Percentiles rank a stretch among this genome's conserved stretches.
Evolutionary conservation across 2,797 vertebrate genomes (phyloP).

Genomic region (Tinamus major): DNA sequence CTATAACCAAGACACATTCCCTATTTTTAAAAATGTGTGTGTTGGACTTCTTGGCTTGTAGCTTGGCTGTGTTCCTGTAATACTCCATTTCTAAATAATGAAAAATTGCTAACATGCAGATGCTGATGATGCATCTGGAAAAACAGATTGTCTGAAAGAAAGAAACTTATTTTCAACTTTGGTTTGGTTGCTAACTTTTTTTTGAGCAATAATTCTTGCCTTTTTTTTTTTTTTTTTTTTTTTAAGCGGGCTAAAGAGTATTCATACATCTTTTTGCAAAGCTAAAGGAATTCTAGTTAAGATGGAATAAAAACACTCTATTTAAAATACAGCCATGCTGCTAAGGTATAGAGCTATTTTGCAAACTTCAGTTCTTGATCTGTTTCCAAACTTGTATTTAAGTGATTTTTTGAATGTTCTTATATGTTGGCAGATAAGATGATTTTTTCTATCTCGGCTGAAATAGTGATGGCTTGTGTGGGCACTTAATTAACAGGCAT

Average conservation of each 20-base stretch:
- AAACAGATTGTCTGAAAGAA: conserved; percentile 30
- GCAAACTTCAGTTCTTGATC: not conserved
- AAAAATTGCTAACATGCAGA: conserved; percentile 70
- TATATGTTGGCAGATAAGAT: not conserved
- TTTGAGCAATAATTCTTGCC: conserved; percentile 22
- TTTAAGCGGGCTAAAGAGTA: not conserved
- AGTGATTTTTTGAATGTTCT: not conserved
- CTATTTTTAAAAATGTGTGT: conserved; percentile 62
- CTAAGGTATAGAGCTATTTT: not conserved
- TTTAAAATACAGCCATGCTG: not conserved
- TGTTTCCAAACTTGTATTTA: not conserved
- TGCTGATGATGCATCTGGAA: conserved; percentile 59
- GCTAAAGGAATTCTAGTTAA: conserved; percentile 34
- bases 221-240: not conserved
- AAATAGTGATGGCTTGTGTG: not conserved
- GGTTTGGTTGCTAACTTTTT: conserved; percentile 19
- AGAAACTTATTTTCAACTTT: conserved; percentile 15
- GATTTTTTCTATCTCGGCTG: not conserved
- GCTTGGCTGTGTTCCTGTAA: conserved; percentile 52
- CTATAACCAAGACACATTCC: conserved; percentile 81
- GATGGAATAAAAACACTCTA: not conserved
- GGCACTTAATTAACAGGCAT: not conserved
- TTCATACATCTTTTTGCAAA: conserved; percentile 9
- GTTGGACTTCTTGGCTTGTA: conserved; percentile 66
- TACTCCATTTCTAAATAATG: conserved; percentile 51